Evolutionary conservation across 2,113 vertebrate species (phyloP).

Genomic region (Alethe diademata): DNA sequence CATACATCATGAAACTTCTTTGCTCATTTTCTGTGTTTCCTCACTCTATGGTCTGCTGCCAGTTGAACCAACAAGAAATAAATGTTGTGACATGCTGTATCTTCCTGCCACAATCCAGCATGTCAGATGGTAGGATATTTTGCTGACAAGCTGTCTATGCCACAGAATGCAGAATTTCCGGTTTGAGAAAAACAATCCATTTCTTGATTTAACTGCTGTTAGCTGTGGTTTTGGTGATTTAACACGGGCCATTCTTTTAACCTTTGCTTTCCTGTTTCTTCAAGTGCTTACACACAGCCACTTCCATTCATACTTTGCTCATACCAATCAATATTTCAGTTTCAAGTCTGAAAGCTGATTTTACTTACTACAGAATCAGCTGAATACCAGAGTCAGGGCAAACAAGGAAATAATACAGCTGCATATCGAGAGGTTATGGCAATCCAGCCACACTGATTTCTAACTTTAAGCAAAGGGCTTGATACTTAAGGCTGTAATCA

Average conservation of each 20-base stretch:
- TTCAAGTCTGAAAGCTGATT: background rate
- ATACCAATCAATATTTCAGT: background rate
- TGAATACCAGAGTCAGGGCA: background rate
- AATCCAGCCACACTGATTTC: background rate
- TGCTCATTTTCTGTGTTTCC: background rate
- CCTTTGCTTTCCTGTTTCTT: background rate
- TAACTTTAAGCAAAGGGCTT: background rate
- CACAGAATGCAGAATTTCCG: background rate
- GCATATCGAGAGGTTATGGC: background rate
- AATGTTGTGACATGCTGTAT: background rate
- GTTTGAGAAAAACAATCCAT: background rate
- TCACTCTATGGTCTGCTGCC: background rate
- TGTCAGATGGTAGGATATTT: background rate
- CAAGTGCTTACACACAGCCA: background rate
- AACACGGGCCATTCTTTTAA: background rate
- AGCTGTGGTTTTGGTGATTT: background rate
- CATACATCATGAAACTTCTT: background rate
- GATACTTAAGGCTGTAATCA: background rate
- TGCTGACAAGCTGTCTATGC: background rate
- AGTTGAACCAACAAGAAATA: background rate
- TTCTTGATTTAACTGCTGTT: background rate
- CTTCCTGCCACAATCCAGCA: background rate
- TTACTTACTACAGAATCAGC: background rate
- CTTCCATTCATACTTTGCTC: background rate
- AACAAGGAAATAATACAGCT: background rate